Evolutionary conservation across 2,888 invertebrate species (phyloP).

Genomic region (Dione vanillae): DNA sequence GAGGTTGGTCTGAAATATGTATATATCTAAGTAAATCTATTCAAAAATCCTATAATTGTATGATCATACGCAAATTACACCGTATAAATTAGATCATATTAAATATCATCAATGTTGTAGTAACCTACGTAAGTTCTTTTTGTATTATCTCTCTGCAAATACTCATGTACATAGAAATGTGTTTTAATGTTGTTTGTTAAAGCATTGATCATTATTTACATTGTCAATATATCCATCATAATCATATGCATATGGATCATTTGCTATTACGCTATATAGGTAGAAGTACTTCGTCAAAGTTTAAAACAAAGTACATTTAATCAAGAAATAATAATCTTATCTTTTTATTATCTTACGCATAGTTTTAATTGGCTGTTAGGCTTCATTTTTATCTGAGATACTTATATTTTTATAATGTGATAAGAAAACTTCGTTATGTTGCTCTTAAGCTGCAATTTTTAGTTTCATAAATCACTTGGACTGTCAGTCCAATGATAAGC

Average conservation of each 20-base stretch:
- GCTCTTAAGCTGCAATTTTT: slow-evolving; percentile 8
- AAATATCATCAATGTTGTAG: not conserved
- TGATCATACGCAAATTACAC: too few species aligned
- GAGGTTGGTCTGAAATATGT: slow-evolving; percentile 71
- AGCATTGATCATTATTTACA: slow-evolving; percentile 24
- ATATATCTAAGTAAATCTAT: too few species aligned
- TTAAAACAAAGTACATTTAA: slow-evolving; percentile 36
- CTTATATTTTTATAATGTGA: slow-evolving; percentile 19
- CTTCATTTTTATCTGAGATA: slow-evolving; percentile 14
- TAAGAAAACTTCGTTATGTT: slow-evolving; percentile 9
- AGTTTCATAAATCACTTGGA: not conserved
- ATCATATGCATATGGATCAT: not conserved
- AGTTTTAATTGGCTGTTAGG: slow-evolving; percentile 42
- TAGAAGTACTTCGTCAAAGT: slow-evolving; percentile 14
- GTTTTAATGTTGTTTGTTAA: slow-evolving; percentile 28
- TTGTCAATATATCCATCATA: slow-evolving; percentile 21
- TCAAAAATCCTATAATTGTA: too few species aligned
- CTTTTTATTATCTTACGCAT: slow-evolving; percentile 42
- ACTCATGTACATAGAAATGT: slow-evolving; percentile 14
- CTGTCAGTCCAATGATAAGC: too few species aligned
- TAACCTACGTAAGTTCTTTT: not conserved
- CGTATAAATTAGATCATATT: not conserved
- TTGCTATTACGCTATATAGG: not conserved
- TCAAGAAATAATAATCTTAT: slow-evolving; percentile 45
- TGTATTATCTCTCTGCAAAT: slow-evolving; percentile 12